Percentiles rank a stretch among this genome's conserved stretches.
Evolutionary conservation across 2,113 vertebrate species (phyloP).

Genomic region (Craseonycteris thonglongyai): DNA sequence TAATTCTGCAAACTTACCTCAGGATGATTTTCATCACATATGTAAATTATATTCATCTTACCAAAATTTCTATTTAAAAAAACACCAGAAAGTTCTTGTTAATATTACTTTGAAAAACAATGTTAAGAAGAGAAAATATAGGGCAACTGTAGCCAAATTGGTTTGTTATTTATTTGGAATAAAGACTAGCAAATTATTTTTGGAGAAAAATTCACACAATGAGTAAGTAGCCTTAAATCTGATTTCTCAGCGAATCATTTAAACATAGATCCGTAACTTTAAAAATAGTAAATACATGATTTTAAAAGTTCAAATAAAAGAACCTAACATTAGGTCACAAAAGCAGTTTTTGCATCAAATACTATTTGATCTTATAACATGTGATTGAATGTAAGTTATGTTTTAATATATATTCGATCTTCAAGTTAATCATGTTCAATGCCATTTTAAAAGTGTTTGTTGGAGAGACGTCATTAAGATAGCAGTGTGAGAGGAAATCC

Average conservation of each 20-base stretch:
- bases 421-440: not conserved
- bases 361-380: not conserved
- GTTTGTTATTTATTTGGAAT: slow-evolving; percentile 30
- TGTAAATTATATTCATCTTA: not conserved
- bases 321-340: not conserved
- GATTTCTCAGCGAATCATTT: not conserved
- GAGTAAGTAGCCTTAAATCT: not conserved
- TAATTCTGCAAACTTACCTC: not conserved
- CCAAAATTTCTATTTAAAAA: slow-evolving; percentile 12
- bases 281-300: not conserved
- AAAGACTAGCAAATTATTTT: slow-evolving; percentile 18
- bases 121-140: slow-evolving; percentile 11
- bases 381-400: not conserved
- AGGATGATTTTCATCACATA: not conserved
- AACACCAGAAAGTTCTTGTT: not conserved
- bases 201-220: not conserved
- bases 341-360: not conserved
- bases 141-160: not conserved
- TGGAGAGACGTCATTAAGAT: too few relatives aligned
- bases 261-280: not conserved
- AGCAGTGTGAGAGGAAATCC: too few relatives aligned
- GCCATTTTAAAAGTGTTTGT: not conserved
- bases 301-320: slow-evolving; percentile 24
- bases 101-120: slow-evolving; percentile 1
- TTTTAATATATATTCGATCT: not conserved